phyloP scores from a whole-genome alignment of 2,113 vertebrate genomes.

The Sardina pilchardus region DNA sequence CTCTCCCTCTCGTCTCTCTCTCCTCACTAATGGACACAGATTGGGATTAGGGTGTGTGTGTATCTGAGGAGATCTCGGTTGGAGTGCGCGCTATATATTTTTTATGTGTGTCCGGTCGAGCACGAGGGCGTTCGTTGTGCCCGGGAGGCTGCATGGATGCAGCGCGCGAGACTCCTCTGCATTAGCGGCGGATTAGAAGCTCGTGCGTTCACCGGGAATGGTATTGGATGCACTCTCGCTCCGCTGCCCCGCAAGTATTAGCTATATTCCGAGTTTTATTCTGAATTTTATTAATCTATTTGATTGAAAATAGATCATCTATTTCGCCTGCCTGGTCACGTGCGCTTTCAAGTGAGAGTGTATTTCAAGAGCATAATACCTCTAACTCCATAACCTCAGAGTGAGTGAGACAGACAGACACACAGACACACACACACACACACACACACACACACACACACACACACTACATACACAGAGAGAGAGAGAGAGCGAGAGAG shows the following conservation, averaged over 20 bases:
- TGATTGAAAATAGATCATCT: slow-evolving; percentile 29
- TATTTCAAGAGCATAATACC: slow-evolving; percentile 19
- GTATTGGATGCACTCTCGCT: neutral
- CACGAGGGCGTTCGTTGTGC: neutral
- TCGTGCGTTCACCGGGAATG: neutral
- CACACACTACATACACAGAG: neutral
- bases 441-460: too few species aligned
- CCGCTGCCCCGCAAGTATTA: neutral
- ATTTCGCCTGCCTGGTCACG: slow-evolving; percentile 10
- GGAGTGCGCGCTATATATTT: slow-evolving; percentile 51
- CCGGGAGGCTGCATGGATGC: slow-evolving; percentile 39
- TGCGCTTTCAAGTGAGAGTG: slow-evolving; percentile 26
- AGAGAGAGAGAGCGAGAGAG: neutral
- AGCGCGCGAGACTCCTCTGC: slow-evolving; percentile 52
- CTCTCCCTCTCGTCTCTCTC: neutral
- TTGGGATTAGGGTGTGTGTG: slow-evolving; percentile 74
- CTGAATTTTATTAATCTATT: neutral
- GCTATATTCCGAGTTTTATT: neutral
- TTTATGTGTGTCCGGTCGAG: slow-evolving; percentile 38
- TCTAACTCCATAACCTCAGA: neutral
- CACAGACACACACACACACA: too few species aligned
- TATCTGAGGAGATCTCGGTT: slow-evolving; percentile 68
- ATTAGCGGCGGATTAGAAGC: neutral
- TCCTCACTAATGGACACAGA: slow-evolving; percentile 71
- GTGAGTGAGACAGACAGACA: neutral